Conservation (phyloP, 2,797 vertebrate species). For the Sarcoramphus papa region DNA sequence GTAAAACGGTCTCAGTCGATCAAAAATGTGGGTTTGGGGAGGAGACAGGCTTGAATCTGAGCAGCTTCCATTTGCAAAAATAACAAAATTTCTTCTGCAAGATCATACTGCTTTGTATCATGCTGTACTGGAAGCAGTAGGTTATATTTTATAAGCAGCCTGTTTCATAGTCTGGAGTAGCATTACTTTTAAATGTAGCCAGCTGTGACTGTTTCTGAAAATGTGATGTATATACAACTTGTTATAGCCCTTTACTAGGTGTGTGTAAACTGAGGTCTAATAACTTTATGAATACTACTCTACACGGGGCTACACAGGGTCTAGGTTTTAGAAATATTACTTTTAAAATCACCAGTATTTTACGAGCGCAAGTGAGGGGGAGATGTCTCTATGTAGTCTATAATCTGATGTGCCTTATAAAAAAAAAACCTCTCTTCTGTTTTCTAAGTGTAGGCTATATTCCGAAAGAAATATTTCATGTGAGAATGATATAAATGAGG, state of each 20-base stretch:
- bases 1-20: neutral
- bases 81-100: neutral
- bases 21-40: neutral
- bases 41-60: neutral
- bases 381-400: slow-evolving; percentile 38
- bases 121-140: neutral
- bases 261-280: slow-evolving; percentile 37
- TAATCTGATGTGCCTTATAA: slow-evolving; percentile 71
- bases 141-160: slow-evolving; percentile 32
- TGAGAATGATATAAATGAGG: slow-evolving; percentile 55
- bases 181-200: slow-evolving; percentile 50
- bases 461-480: slow-evolving; percentile 50
- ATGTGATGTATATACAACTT: slow-evolving; percentile 29
- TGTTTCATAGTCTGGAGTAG: slow-evolving; percentile 44
- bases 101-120: neutral
- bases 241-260: slow-evolving; percentile 35
- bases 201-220: slow-evolving; percentile 56
- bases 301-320: slow-evolving; percentile 17
- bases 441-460: slow-evolving; percentile 50
- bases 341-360: slow-evolving; percentile 46
- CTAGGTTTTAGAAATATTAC: slow-evolving; percentile 49
- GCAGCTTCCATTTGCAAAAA: slow-evolving; percentile 9
- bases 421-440: slow-evolving; percentile 27
- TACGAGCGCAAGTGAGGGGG: neutral
- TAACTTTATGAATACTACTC: slow-evolving; percentile 34